These are phyloP conservation scores for Nebria brevicollis DNA, from an alignment of 2,888 invertebrate species.

Conservation along the genomic window DNA sequence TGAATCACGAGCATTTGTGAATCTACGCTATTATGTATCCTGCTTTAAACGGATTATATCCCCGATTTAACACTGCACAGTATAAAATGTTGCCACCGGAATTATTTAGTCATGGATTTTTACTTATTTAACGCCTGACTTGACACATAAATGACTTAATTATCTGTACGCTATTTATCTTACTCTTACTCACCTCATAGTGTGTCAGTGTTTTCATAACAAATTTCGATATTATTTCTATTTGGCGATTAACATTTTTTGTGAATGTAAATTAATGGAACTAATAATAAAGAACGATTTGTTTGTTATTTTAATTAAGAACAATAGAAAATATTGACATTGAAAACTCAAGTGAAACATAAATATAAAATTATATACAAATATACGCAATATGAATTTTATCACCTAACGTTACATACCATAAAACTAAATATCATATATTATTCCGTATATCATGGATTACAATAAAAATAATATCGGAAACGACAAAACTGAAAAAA, in stretches of 20 bases:
- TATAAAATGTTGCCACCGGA: constrained; percentile 6
- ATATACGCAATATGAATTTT: no score
- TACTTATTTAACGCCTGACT: constrained; percentile 29
- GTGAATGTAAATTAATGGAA: no score
- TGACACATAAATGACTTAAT: constrained; percentile 31
- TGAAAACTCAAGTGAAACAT: no score
- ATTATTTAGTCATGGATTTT: constrained; percentile 40
- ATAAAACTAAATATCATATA: not conserved
- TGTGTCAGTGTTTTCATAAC: no score
- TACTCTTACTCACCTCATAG: no score
- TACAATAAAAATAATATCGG: constrained; percentile 34
- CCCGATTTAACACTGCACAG: not conserved
- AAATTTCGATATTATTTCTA: no score
- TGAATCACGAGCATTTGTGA: not conserved
- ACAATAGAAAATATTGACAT: no score
- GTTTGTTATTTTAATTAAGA: no score
- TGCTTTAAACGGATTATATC: not conserved
- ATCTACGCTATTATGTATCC: not conserved
- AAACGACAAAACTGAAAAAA: constrained; percentile 21
- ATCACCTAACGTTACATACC: not conserved
- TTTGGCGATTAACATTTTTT: no score
- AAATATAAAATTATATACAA: no score
- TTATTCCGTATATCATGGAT: not conserved
- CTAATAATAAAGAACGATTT: no score
- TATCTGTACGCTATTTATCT: not conserved